A percentile compares a stretch with the other conserved stretches of the same genome.
phyloP scores from a whole-genome alignment of 2,113 vertebrate genomes.

The Cyprinodon tularosa region DNA sequence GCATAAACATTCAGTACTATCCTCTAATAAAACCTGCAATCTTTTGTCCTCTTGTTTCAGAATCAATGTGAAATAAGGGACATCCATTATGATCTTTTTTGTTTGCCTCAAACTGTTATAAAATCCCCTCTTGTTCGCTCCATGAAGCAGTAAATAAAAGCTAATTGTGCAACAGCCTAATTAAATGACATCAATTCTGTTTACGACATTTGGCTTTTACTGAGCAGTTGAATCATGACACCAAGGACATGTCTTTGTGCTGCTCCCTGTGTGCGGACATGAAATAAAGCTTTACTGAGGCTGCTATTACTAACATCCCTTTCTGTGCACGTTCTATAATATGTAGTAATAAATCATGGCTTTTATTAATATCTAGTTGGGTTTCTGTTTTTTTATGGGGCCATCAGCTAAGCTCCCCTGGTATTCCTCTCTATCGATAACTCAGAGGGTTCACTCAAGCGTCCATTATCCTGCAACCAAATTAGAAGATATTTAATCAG shows the following conservation, averaged over 20 bases:
- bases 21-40: conserved; percentile 27
- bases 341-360: conserved; percentile 56
- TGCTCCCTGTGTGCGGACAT: conserved; percentile 5
- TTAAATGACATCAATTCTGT: conserved; percentile 82
- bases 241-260: conserved; percentile 10
- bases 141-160: conserved; percentile 76
- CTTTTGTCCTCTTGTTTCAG: conserved; percentile 44
- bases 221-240: conserved; percentile 54
- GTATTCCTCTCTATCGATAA: conserved; percentile 38
- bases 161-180: conserved; percentile 80
- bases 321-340: conserved; percentile 40
- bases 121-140: conserved; percentile 53
- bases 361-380: conserved; percentile 60
- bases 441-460: conserved; percentile 13
- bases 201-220: conserved; percentile 67
- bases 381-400: conserved; percentile 8
- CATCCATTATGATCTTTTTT: conserved; percentile 63
- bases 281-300: conserved; percentile 31
- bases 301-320: conserved; percentile 34
- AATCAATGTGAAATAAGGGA: conserved; percentile 64
- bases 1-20: conserved; percentile 24
- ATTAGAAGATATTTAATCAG: conserved; percentile 45
- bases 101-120: conserved; percentile 40
- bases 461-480: conserved; percentile 33
- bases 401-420: conserved; percentile 9